A percentile compares a stretch with the other conserved stretches of the same genome.
These are phyloP conservation scores for Hycleus phaleratus DNA, from an alignment of 1,140 invertebrate genomes.

Conservation along the genomic window DNA sequence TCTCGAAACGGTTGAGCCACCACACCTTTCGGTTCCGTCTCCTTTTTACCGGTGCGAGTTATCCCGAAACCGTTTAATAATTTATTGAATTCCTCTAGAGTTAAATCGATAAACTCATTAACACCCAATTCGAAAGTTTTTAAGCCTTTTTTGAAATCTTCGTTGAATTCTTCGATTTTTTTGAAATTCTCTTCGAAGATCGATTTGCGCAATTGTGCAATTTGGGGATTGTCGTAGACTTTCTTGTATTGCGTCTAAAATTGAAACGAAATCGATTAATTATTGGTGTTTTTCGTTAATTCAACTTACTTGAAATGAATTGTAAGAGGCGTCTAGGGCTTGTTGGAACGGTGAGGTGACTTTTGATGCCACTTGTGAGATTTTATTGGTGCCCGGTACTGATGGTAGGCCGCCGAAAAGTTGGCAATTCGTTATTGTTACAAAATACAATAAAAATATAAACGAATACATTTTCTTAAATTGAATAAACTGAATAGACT, in stretches of 20 bases:
- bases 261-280: not conserved
- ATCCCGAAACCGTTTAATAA: slow-evolving; percentile 1
- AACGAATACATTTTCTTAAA: no score
- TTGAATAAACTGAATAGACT: no score
- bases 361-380: no score
- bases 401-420: no score
- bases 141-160: slow-evolving; percentile 8
- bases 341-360: no score
- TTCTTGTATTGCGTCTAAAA: slow-evolving; percentile 41
- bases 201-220: slow-evolving; percentile 70
- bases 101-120: slow-evolving; percentile 18
- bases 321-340: not conserved
- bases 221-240: slow-evolving; percentile 50
- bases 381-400: no score
- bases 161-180: slow-evolving; percentile 18
- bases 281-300: not conserved
- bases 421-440: no score
- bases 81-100: slow-evolving; percentile 11
- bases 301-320: not conserved
- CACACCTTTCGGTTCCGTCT: not conserved
- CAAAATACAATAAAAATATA: no score
- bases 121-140: slow-evolving; percentile 12
- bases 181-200: slow-evolving; percentile 16
- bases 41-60: not conserved
- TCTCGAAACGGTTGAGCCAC: not conserved